These are phyloP conservation scores for Aurelia aurita DNA, from an alignment of 30 jellyfish, hydroid and myxozoan species.

Conservation along the genomic window DNA sequence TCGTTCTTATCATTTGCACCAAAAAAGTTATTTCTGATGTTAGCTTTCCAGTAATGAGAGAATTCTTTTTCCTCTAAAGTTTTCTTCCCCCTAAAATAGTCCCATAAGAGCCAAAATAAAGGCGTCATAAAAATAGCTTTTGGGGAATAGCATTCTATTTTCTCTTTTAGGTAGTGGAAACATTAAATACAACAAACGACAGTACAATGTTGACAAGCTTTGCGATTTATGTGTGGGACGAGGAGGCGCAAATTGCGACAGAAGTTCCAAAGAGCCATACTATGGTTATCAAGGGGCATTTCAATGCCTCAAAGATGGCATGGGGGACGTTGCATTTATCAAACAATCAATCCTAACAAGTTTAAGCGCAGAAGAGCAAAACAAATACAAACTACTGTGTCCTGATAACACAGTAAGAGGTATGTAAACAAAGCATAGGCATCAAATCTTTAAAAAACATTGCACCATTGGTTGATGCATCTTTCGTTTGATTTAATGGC, in stretches of 20 bases:
- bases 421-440: no score
- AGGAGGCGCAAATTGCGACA: constrained; percentile 46
- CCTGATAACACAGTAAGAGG: constrained; percentile 50
- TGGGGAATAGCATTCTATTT: no score
- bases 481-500: no score
- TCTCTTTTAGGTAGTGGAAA: constrained; percentile 34
- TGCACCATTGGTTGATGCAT: no score
- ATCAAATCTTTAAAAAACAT: no score
- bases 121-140: no score
- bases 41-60: no score
- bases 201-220: constrained; percentile 33
- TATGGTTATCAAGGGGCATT: constrained; percentile 79
- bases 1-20: no score
- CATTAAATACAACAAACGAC: constrained; percentile 45
- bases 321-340: constrained; percentile 77
- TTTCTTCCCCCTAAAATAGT: no score
- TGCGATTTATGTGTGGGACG: constrained; percentile 63
- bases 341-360: constrained; percentile 56
- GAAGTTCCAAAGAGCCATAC: constrained; percentile 57
- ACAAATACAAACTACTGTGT: constrained; percentile 58
- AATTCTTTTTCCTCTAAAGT: no score
- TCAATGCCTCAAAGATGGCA: constrained; percentile 67
- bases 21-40: no score
- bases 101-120: no score
- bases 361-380: constrained; percentile 45